Conservation (phyloP, 2,113 vertebrate genomes). For the Tetrao urogallus region DNA sequence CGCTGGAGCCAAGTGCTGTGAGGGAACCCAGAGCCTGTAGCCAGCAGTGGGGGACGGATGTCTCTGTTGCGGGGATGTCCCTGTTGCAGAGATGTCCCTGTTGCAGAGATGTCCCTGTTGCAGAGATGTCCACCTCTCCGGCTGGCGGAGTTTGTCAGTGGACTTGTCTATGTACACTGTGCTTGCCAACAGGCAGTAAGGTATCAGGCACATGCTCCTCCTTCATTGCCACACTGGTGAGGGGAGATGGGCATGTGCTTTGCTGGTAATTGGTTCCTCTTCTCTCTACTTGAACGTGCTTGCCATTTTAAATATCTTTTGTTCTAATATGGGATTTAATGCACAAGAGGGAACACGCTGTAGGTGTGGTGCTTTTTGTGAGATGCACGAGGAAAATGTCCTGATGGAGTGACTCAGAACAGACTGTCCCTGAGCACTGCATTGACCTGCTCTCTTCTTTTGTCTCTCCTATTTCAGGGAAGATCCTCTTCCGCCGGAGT, state of each 20-base stretch:
- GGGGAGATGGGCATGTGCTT: background rate
- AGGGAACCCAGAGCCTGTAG: background rate
- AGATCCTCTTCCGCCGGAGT: slow-evolving; percentile 96
- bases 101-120: rapidly evolving
- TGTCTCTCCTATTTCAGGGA: slow-evolving; percentile 81
- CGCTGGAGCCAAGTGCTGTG: background rate
- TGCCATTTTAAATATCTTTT: background rate
- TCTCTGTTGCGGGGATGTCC: rapidly evolving
- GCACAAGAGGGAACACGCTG: background rate
- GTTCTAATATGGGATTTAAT: background rate
- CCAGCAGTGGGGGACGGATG: background rate
- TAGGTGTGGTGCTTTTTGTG: background rate
- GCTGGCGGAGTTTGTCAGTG: rapidly evolving
- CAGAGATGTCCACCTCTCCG: background rate
- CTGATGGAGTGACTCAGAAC: background rate
- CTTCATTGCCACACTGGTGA: rapidly evolving
- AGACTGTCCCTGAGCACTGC: background rate
- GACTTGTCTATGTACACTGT: background rate
- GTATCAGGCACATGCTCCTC: background rate
- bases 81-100: background rate
- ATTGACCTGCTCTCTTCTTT: background rate
- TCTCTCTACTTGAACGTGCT: background rate
- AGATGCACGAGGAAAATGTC: background rate
- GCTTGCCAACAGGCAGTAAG: background rate
- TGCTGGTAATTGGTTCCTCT: background rate